Percentiles rank a stretch among this genome's conserved stretches.
Conservation (phyloP, 2,797 vertebrate genomes). For the Melanotaenia parkinsoni region DNA sequence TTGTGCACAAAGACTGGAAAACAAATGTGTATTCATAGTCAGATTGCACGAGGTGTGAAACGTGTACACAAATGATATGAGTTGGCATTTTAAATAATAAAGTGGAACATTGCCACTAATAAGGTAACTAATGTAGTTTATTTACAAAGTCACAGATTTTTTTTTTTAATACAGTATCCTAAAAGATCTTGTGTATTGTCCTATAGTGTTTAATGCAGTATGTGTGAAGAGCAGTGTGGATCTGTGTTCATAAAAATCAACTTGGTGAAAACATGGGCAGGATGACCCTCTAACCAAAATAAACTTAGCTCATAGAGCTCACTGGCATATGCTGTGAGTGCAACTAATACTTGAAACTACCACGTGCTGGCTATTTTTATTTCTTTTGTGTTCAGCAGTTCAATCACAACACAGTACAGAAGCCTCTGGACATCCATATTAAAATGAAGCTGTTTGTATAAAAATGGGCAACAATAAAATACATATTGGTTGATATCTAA, state of each 20-base stretch:
- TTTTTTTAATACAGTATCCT: too few species aligned
- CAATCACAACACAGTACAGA: conserved; percentile 2
- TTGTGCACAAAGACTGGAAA: neutral
- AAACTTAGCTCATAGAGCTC: neutral
- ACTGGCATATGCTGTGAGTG: conserved; percentile 7
- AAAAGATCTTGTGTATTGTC: neutral
- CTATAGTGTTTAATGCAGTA: neutral
- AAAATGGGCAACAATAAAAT: neutral
- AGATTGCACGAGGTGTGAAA: neutral
- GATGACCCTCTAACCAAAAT: too few species aligned
- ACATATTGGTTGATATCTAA: neutral
- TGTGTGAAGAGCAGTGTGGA: neutral
- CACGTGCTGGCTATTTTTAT: conserved; percentile 19
- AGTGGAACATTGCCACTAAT: too few species aligned
- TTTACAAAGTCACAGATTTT: too few species aligned
- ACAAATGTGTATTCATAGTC: neutral
- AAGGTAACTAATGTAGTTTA: too few species aligned
- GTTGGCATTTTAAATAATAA: neutral
- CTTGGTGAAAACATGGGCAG: too few species aligned
- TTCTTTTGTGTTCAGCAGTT: neutral
- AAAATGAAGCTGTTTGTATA: neutral
- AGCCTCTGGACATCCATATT: neutral
- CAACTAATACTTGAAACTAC: conserved; percentile 20
- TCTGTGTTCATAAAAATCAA: neutral
- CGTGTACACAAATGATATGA: neutral